Evolutionary conservation across 2,888 invertebrate genomes (phyloP).

Genomic region (Thumatha senex): DNA sequence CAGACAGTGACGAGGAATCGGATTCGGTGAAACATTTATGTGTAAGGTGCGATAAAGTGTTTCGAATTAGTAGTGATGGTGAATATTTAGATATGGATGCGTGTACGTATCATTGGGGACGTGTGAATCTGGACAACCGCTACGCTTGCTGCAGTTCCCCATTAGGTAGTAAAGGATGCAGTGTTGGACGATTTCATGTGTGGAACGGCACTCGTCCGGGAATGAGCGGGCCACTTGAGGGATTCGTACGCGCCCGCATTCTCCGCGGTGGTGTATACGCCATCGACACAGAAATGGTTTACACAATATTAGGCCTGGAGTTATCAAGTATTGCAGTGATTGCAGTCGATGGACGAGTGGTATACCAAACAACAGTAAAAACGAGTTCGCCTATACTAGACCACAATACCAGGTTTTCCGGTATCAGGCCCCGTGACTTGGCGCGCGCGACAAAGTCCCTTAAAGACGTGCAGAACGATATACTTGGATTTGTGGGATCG

Average conservation of each 20-base stretch:
- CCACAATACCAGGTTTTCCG: slow-evolving; percentile 97
- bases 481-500: slow-evolving; percentile 90
- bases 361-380: neutral
- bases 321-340: slow-evolving; percentile 88
- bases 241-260: slow-evolving; percentile 85
- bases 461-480: slow-evolving; percentile 91
- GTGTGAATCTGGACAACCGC: neutral
- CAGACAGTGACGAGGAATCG: slow-evolving; percentile 82
- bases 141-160: slow-evolving; percentile 72
- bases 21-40: slow-evolving; percentile 19
- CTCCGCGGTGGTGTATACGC: slow-evolving; percentile 87
- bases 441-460: slow-evolving; percentile 86
- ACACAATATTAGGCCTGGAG: slow-evolving; percentile 93
- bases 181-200: slow-evolving; percentile 86
- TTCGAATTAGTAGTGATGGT: neutral
- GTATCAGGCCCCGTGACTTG: slow-evolving; percentile 87
- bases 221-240: slow-evolving; percentile 88
- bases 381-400: slow-evolving; percentile 70
- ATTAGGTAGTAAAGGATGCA: slow-evolving; percentile 85
- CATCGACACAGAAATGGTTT: slow-evolving; percentile 98
- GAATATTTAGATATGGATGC: neutral
- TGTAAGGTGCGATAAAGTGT: neutral
- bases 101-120: neutral
- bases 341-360: neutral
- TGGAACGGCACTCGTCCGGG: slow-evolving; percentile 89